A percentile compares a stretch with the other conserved stretches of the same genome.
Conservation (phyloP, 1,140 invertebrate genomes). For the Sitophilus oryzae region DNA sequence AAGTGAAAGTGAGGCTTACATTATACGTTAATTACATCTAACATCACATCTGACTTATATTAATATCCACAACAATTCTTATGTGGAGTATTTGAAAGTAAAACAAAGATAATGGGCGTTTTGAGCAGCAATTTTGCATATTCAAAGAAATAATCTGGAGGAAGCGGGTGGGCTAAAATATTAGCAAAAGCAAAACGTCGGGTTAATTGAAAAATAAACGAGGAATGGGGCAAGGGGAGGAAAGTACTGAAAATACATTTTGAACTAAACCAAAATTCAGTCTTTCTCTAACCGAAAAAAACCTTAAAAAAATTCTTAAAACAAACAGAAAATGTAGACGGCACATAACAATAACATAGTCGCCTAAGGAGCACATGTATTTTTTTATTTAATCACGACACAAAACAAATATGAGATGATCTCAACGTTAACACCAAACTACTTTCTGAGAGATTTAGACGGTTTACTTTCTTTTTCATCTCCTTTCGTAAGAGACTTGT, state of each 20-base stretch:
- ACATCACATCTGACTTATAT: constrained; percentile 24
- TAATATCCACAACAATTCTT: constrained; percentile 11
- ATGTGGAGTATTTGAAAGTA: constrained; percentile 14
- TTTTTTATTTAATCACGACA: no score
- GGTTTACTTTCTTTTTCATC: constrained; percentile 15
- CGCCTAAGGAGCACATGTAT: no score
- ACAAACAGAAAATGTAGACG: no score
- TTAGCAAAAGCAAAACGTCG: no score
- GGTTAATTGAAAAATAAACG: no score
- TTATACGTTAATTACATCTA: constrained; percentile 17
- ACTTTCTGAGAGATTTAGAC: constrained; percentile 8
- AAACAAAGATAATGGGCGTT: background rate
- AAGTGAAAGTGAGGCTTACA: constrained; percentile 7
- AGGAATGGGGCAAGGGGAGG: no score
- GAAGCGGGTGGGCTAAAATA: no score
- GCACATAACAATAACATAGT: background rate
- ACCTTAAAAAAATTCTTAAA: background rate
- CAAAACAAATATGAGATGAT: no score
- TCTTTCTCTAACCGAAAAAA: background rate
- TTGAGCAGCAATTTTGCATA: constrained; percentile 10
- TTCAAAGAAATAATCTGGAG: background rate
- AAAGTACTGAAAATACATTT: no score
- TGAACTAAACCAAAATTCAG: no score
- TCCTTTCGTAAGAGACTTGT: constrained; percentile 6
- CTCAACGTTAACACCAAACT: background rate